A percentile compares a stretch with the other conserved stretches of the same genome.
Conservation (phyloP, 1,140 invertebrate species). For the Trachelipus rathkii region DNA sequence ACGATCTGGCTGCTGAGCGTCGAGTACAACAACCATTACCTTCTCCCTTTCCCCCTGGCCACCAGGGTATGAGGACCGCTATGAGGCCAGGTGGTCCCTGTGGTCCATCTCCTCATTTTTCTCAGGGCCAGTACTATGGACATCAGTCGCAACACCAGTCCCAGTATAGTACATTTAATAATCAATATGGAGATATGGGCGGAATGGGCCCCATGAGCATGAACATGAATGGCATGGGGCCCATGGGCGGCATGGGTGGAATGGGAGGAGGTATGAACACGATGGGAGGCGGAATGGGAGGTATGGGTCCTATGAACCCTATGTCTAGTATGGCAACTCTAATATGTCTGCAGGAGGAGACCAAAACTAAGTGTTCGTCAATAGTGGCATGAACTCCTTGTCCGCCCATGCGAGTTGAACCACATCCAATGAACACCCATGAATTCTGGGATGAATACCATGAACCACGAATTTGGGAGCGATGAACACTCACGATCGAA, state of each 20-base stretch:
- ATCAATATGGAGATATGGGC: constrained; percentile 54
- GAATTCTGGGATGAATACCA: constrained; percentile 34
- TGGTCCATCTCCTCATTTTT: constrained; percentile 27
- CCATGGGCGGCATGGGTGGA: constrained; percentile 32
- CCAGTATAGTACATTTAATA: constrained; percentile 50
- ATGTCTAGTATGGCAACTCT: constrained; percentile 33
- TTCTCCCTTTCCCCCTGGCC: constrained; percentile 44
- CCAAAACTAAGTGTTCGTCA: constrained; percentile 21
- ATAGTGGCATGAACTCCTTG: constrained; percentile 35
- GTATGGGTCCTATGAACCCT: constrained; percentile 45
- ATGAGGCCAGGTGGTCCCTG: constrained; percentile 39
- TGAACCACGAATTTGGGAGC: constrained; percentile 40
- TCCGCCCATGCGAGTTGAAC: constrained; percentile 33
- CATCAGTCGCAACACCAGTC: constrained; percentile 37
- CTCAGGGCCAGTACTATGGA: constrained; percentile 38
- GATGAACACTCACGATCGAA: constrained; percentile 46
- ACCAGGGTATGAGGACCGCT: constrained; percentile 36
- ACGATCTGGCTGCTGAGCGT: too few relatives aligned
- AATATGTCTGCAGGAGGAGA: constrained; percentile 35
- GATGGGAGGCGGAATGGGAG: constrained; percentile 48
- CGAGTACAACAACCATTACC: constrained; percentile 46
- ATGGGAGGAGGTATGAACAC: constrained; percentile 45
- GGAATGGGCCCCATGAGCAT: constrained; percentile 51
- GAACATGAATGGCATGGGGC: constrained; percentile 48
- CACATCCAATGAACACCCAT: too few relatives aligned